phyloP scores from a whole-genome alignment of 2,113 vertebrate species.

The Gasterosteus nipponicus region DNA sequence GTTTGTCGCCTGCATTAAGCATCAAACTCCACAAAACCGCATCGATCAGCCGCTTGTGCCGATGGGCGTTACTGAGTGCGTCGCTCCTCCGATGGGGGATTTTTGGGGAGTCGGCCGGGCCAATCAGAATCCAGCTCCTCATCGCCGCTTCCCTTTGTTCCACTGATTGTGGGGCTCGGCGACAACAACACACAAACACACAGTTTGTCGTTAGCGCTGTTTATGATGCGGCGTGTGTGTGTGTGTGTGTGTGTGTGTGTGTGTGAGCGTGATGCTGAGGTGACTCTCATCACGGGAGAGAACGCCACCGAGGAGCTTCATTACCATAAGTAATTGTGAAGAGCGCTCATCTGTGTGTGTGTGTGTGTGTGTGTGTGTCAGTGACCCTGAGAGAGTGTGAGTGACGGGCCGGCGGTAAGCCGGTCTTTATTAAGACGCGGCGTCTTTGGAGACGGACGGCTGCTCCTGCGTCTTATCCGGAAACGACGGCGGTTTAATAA shows the following conservation, averaged over 20 bases:
- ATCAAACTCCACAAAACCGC: slow-evolving; percentile 35
- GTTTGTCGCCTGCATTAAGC: slow-evolving; percentile 27
- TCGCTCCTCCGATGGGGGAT: too few species aligned
- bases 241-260: slow-evolving; percentile 41
- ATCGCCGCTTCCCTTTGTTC: slow-evolving; percentile 25
- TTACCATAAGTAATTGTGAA: slow-evolving; percentile 58
- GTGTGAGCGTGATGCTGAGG: slow-evolving; percentile 51
- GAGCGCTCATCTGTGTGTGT: slow-evolving; percentile 1
- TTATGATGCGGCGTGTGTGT: slow-evolving; percentile 34
- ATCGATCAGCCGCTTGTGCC: slow-evolving; percentile 47
- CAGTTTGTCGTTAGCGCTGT: slow-evolving; percentile 12
- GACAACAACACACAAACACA: slow-evolving; percentile 11
- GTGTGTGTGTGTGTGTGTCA: slow-evolving; percentile 24
- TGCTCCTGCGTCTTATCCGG: slow-evolving; percentile 65
- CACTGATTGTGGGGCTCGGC: not conserved
- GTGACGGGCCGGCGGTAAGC: slow-evolving; percentile 54
- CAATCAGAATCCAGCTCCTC: too few species aligned
- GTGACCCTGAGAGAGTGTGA: slow-evolving; percentile 39
- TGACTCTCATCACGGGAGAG: slow-evolving; percentile 66
- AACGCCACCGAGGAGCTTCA: slow-evolving; percentile 49
- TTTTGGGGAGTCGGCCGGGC: too few species aligned
- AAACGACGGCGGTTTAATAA: slow-evolving; percentile 71
- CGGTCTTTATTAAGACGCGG: slow-evolving; percentile 74
- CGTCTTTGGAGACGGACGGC: slow-evolving; percentile 59
- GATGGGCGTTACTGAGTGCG: slow-evolving; percentile 4